Base-by-base conservation (phyloP, 2,888 invertebrate genomes). In the Melinaea menophilus region DNA sequence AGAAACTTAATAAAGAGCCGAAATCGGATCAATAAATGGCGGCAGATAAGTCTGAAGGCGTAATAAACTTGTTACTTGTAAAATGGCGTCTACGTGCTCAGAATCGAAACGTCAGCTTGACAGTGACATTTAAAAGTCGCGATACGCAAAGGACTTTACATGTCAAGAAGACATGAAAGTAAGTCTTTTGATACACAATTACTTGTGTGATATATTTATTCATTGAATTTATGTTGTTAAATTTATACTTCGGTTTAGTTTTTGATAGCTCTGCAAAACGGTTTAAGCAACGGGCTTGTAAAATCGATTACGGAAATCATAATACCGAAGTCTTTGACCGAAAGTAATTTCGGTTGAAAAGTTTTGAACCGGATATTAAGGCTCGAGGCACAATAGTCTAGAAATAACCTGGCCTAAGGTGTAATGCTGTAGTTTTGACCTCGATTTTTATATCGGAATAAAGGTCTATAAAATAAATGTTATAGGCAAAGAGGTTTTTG, bases 331-430 rank as follows among this genome's bases (percentile, higher is more conserved):
- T 34, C 47, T 37, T 5, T 55, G 55, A 45, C 54, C 54, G 61
- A 64, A 65, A 63, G 63, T 66, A 68, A 69, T 69, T 69, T 61
- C 46, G 54, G 51, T 54, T 47, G 63, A 55, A 70, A 69, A 63
- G 62, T 64, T 66, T 55, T 61, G 59, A 63, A 65, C 57, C 61
- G 62, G 64, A 65, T 67, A 66, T 67, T 70, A 66, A 63, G 59
- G 46, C 57, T 59, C 31, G 7, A 51, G 12, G 48, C 48, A 51
- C 13, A 51, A 51, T 51, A 9, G 7, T 51, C 48, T 51, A 51
- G 48, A 51, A 51, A 51, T 22, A 51, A 51, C 48, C 48, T 51
- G 48, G 31, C 22, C 48, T 22, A 31, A 22, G 48, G 13, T 51
- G 48, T 51, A 51, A 22, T 51, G 48, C 48, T 13, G 48, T 51